These are phyloP conservation scores for Eupsittula cactorum DNA, from an alignment of 2,113 vertebrate species.

Conservation along the genomic window DNA sequence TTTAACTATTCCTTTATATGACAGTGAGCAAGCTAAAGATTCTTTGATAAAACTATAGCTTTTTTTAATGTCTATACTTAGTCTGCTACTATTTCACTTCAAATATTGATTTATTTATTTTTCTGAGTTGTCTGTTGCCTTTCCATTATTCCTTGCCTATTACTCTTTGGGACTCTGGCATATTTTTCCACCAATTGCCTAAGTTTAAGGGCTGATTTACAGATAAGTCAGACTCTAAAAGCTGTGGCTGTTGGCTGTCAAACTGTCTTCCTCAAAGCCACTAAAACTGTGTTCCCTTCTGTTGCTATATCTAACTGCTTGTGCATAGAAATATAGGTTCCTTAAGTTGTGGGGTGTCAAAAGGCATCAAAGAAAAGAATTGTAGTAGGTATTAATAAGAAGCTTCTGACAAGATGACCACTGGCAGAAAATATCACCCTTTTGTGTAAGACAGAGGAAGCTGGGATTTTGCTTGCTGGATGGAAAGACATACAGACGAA, in stretches of 20 bases:
- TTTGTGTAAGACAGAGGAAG: background rate
- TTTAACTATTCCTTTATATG: background rate
- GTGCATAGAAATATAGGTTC: background rate
- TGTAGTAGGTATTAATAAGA: constrained; percentile 7
- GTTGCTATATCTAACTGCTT: background rate
- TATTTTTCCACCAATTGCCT: background rate
- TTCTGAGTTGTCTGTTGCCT: background rate
- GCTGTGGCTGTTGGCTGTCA: background rate
- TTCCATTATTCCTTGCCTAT: background rate
- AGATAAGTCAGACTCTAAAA: background rate
- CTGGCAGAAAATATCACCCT: background rate
- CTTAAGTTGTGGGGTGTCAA: background rate
- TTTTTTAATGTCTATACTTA: background rate
- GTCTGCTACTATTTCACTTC: background rate
- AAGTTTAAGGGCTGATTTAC: background rate
- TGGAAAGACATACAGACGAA: background rate
- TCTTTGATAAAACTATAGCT: background rate
- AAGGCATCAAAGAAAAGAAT: background rate
- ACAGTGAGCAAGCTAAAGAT: background rate
- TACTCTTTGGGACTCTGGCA: background rate
- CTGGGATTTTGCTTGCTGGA: background rate
- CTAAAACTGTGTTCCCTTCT: background rate
- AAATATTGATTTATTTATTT: background rate
- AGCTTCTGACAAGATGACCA: constrained; percentile 2
- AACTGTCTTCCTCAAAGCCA: background rate